Evolutionary conservation across 2,888 invertebrate genomes (phyloP), one percentile per base, ranked within the genome.

Genomic region (Axea sp.): DNA sequence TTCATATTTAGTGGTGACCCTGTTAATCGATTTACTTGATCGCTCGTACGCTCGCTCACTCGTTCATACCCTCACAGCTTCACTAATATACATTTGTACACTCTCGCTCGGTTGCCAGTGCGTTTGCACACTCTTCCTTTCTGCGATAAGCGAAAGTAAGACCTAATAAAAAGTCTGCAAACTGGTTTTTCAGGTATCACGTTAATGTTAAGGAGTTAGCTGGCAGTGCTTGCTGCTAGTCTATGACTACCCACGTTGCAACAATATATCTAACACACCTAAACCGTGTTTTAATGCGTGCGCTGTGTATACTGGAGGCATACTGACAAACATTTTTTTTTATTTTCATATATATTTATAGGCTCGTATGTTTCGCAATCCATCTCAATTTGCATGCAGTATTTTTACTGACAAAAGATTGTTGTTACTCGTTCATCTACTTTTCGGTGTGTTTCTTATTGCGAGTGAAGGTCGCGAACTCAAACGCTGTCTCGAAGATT

Each of bases 161-260:
- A 79, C 76, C 80, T 76, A 78, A 82, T 79, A 77, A 76, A 74
- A 76, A 76, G 43, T 72, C 62, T 62, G 77, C 76, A 83, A 85
- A 85, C 84, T 86, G 85, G 86, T 86, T 85, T 83, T 83, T 82
- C 84, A 79, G 78, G 81, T 83, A 82, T 82, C 79, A 78, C 77
- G 79, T 80, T 82, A 82, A 82, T 78, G 78, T 78, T 79, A 79
- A 79, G 78, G 78, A 81, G 79, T 76, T 77, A 77, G 76, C 73
- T 72, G 51, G 75, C 60, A 59, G 64, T 72, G 73, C 67, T 65
- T 67, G 71, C 73, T 73, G 67, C 69, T 49, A 47, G 22, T 47
- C 30, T 14, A 41, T 8, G 24, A 41, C 31, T 68, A 14, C 41
- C 39, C 37, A 49, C 67, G 37, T 33, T 19, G 11, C 37, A 12